Conservation (phyloP, 1,140 invertebrate genomes). For the Stenopsyche tienmushanensis region DNA sequence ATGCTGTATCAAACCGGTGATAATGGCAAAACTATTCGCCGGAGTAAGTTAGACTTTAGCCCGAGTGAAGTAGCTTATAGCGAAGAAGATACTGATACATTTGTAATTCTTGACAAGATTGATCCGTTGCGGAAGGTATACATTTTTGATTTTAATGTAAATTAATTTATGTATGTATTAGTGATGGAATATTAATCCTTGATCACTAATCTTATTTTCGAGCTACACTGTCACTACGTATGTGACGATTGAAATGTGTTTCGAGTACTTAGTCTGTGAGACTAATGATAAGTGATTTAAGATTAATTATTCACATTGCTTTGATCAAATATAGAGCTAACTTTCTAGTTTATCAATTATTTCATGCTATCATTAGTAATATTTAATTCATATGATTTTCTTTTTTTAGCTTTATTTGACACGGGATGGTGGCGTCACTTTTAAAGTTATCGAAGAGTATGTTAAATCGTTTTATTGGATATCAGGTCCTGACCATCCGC, state of each 20-base stretch:
- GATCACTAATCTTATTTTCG: too few relatives aligned
- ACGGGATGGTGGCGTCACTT: constrained; percentile 70
- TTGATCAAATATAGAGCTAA: too few relatives aligned
- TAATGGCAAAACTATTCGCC: constrained; percentile 67
- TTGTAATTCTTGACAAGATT: constrained; percentile 72
- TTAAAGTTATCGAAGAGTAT: constrained; percentile 65
- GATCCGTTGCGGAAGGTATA: constrained; percentile 66
- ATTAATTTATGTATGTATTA: too few relatives aligned
- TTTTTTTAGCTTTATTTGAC: constrained; percentile 72
- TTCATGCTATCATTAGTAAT: too few relatives aligned
- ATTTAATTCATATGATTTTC: too few relatives aligned
- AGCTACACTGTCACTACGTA: too few relatives aligned
- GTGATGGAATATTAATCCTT: background rate
- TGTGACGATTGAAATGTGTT: too few relatives aligned
- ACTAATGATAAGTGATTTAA: too few relatives aligned
- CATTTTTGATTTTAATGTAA: background rate
- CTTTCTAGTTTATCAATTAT: too few relatives aligned
- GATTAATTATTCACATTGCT: too few relatives aligned
- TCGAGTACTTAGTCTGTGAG: too few relatives aligned
- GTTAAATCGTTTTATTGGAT: constrained; percentile 79
- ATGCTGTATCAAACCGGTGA: constrained; percentile 75
- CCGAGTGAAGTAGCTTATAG: constrained; percentile 77
- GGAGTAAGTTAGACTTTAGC: constrained; percentile 65
- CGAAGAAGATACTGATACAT: constrained; percentile 62
- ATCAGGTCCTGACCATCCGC: constrained; percentile 52